Evolutionary conservation across 2,888 invertebrate species (phyloP).

Genomic region (Microctonus aethiopoides): DNA sequence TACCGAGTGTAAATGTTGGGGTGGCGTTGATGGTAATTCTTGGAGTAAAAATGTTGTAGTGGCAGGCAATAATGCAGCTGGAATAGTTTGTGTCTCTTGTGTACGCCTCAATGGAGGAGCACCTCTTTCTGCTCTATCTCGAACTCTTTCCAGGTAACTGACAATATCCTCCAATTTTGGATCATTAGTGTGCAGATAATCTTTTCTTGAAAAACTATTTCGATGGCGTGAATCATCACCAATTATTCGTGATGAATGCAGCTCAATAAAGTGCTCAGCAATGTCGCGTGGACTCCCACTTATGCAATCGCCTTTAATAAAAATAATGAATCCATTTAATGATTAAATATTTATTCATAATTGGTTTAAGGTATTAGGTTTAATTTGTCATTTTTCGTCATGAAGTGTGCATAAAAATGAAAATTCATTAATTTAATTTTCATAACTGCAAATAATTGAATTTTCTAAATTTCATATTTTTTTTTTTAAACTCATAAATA

Average conservation of each 20-base stretch:
- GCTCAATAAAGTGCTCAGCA: conserved; percentile 62
- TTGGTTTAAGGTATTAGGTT: not conserved
- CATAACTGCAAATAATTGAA: too few relatives aligned
- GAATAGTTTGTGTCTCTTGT: conserved; percentile 63
- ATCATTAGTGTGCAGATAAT: conserved; percentile 55
- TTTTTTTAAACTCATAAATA: not conserved
- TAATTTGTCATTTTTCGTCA: too few relatives aligned
- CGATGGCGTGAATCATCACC: conserved; percentile 54
- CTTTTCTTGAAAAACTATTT: conserved; percentile 48
- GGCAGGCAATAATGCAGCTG: conserved; percentile 54
- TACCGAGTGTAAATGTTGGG: conserved; percentile 52
- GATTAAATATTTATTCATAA: not conserved
- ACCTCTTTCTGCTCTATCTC: conserved; percentile 59
- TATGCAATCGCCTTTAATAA: conserved; percentile 57
- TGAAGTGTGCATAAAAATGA: too few relatives aligned
- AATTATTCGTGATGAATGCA: conserved; percentile 57
- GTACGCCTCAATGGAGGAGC: conserved; percentile 62
- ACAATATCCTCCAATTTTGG: conserved; percentile 59
- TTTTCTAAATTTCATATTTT: too few relatives aligned
- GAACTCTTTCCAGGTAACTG: conserved; percentile 59
- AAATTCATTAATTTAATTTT: too few relatives aligned
- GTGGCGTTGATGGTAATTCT: conserved; percentile 51
- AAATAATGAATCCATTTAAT: not conserved
- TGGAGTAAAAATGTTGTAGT: conserved; percentile 61
- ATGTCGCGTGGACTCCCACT: conserved; percentile 60